Conservation (phyloP, 2,888 invertebrate genomes). For the Pseudococcus longispinus region DNA sequence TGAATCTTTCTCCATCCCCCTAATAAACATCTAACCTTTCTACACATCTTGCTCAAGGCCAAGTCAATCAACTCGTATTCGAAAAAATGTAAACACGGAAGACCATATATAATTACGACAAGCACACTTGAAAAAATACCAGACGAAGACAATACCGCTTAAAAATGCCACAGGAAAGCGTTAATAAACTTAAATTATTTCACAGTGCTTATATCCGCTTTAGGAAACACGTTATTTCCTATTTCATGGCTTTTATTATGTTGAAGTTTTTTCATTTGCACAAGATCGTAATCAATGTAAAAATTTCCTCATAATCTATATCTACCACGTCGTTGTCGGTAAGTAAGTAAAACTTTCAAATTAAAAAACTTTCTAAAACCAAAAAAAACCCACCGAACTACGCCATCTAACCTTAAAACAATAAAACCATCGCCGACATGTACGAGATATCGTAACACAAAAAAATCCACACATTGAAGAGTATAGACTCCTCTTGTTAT, state of each 20-base stretch:
- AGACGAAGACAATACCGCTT: not conserved
- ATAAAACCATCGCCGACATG: not conserved
- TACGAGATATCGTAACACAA: not conserved
- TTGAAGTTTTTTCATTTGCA: conserved; percentile 18
- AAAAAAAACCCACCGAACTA: not conserved
- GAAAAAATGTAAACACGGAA: not conserved
- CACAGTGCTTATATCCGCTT: conserved; percentile 31
- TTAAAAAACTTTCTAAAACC: conserved; percentile 18
- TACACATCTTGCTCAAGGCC: not conserved
- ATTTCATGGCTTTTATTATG: conserved; percentile 27
- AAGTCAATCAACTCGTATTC: not conserved
- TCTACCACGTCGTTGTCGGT: not conserved
- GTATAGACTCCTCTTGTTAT: not conserved
- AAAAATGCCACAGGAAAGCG: conserved; percentile 25
- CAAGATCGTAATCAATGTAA: conserved; percentile 32
- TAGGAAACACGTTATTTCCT: not conserved
- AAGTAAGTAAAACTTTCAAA: conserved; percentile 13
- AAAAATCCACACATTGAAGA: not conserved
- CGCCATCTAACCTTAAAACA: not conserved
- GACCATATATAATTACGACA: not conserved
- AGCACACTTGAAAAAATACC: not conserved
- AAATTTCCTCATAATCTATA: conserved; percentile 29
- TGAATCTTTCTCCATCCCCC: too few species aligned
- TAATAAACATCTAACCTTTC: not conserved
- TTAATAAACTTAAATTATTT: conserved; percentile 37